A percentile compares a stretch with the other conserved stretches of the same genome.
Evolutionary conservation across 2,888 invertebrate genomes (phyloP).

Genomic region (Agonum fuliginosum): DNA sequence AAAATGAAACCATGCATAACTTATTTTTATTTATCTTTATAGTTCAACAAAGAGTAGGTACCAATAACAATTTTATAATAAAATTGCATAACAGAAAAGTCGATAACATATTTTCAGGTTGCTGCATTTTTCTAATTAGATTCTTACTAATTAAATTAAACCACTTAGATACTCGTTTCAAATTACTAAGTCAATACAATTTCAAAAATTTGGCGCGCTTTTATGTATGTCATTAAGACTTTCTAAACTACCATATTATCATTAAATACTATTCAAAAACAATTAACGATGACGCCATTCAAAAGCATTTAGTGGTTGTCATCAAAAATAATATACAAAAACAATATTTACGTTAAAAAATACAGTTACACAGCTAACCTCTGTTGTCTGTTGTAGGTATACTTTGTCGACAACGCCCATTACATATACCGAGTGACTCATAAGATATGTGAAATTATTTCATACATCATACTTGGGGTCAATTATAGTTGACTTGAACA

Average conservation of each 20-base stretch:
- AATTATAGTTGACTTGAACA: constrained; percentile 25
- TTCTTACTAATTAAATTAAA: background rate
- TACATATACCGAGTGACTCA: constrained; percentile 4
- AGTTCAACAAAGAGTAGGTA: too few species aligned
- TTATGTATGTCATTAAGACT: constrained; percentile 26
- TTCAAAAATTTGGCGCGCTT: constrained; percentile 15
- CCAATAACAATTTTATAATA: too few species aligned
- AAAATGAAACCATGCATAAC: too few species aligned
- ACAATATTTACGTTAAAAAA: background rate
- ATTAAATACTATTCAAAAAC: background rate
- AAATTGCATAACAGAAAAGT: too few species aligned
- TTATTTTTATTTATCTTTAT: too few species aligned
- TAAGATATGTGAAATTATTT: background rate
- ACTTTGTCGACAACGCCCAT: constrained; percentile 29
- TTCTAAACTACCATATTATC: background rate
- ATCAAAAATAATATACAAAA: background rate
- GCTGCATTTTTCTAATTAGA: background rate
- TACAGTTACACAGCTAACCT: constrained; percentile 16
- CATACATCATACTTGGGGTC: constrained; percentile 5
- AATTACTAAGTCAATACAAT: background rate
- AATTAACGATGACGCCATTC: background rate
- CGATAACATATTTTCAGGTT: too few species aligned
- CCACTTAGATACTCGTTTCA: background rate
- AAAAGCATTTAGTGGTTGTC: background rate
- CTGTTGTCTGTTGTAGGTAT: background rate